Evolutionary conservation across 2,888 invertebrate genomes (phyloP), one percentile per base, ranked within the genome.

Genomic region (Nymphalis c-album): DNA sequence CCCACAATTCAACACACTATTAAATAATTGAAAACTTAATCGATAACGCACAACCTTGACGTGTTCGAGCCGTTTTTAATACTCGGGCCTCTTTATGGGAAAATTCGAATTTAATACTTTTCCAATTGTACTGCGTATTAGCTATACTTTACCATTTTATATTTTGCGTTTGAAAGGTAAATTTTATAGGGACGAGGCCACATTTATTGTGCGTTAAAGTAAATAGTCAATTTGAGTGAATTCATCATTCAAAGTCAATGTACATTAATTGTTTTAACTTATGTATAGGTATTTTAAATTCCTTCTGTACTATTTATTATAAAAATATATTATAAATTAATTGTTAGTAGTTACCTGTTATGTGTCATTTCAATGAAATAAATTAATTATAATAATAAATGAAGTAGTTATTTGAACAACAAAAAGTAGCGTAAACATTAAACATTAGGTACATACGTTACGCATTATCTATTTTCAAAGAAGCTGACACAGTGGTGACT

Each of bases 401-500:
- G 0, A 6, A 18, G 7, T 1, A 48, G 6, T 4, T 18, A 48
- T 2, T 17, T 3, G 0, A 40, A 10, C 10, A 10, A 40, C 0
- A 40, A 40, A 13, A 13, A 2, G 13, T 13, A 13, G 1, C 26
- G 13, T 13, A 40, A 40, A n/a, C 7, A 55, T 55, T 31, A 8
- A 55, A 55, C 8, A 55, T 1, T n/a, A 31, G 5, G 17, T 7
- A 55, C 10, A n/a, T 31, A 55, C 10, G 8, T 31, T 31, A 31
- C 31, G 13, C 59, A 50, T 45, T 57, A 55, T 71, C 71, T 71
- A 71, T 69, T 71, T 71, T 47, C 58, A 62, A 53, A 55, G 60
- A 63, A 63, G 40, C 53, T 71, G 71, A 66, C 66, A 50, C 60
- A 60, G 7, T 47, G 16, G 48, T 75, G 75, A 76, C 48, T 73